phyloP scores from a whole-genome alignment of 2,113 vertebrate genomes.

The Sander vitreus region DNA sequence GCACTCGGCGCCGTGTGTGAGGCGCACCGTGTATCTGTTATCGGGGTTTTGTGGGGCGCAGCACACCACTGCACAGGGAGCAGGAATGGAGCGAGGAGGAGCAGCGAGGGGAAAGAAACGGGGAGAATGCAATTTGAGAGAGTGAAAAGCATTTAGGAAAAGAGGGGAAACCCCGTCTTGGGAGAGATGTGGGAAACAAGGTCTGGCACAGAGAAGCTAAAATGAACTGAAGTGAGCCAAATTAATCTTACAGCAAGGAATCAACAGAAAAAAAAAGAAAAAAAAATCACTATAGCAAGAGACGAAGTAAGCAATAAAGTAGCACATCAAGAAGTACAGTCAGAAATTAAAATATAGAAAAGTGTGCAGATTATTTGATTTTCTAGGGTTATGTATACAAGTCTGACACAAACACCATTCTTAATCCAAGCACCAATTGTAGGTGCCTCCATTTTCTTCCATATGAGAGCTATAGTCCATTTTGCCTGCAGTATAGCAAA shows the following conservation, averaged over 20 bases:
- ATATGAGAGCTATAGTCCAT: too few species aligned
- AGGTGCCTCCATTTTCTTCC: too few species aligned
- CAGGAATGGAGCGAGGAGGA: constrained; percentile 4
- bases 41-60: constrained; percentile 51
- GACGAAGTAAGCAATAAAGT: constrained; percentile 23
- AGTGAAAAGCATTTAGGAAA: constrained; percentile 43
- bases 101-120: constrained; percentile 7
- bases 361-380: background rate
- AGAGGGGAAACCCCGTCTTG: constrained; percentile 53
- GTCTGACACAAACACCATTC: background rate
- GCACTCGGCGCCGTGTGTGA: constrained; percentile 9
- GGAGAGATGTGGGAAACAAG: constrained; percentile 49
- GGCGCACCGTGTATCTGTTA: constrained; percentile 34
- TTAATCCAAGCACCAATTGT: too few species aligned
- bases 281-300: constrained; percentile 10
- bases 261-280: constrained; percentile 16
- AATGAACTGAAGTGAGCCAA: constrained; percentile 56
- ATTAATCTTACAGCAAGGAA: constrained; percentile 42
- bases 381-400: background rate
- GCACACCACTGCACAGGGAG: constrained; percentile 1
- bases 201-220: constrained; percentile 45
- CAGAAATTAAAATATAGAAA: background rate
- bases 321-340: constrained; percentile 1
- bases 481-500: too few species aligned
- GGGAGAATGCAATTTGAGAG: constrained; percentile 31